A percentile compares a stretch with the other conserved stretches of the same genome.
These are phyloP conservation scores for Dyspetes luteomarginatus DNA, from an alignment of 2,888 invertebrate species.

Conservation along the genomic window DNA sequence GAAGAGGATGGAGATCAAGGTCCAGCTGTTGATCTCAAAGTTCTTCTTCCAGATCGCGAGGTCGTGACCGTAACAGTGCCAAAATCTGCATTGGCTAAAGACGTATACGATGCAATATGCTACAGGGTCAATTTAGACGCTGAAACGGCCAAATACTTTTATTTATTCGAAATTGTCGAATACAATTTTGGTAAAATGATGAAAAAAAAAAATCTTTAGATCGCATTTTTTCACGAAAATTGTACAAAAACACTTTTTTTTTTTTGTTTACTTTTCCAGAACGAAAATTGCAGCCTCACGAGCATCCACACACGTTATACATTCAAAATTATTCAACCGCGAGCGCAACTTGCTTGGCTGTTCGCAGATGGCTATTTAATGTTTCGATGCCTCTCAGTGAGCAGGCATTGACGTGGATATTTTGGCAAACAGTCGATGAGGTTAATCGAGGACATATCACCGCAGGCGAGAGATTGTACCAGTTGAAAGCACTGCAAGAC, in stretches of 20 bases:
- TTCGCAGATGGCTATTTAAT: slow-evolving; percentile 95
- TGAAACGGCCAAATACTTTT: slow-evolving; percentile 94
- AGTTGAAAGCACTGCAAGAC: slow-evolving; percentile 97
- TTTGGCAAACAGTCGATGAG: slow-evolving; percentile 98
- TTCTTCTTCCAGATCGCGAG: slow-evolving; percentile 95
- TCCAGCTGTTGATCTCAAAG: slow-evolving; percentile 90
- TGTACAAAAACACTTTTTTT: too few species aligned
- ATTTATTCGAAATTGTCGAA: slow-evolving; percentile 98
- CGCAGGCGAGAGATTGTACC: slow-evolving; percentile 96
- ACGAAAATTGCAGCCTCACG: slow-evolving; percentile 95
- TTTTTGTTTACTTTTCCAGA: slow-evolving; percentile 87
- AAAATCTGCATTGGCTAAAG: slow-evolving; percentile 94
- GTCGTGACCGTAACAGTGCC: slow-evolving; percentile 94
- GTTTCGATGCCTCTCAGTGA: slow-evolving; percentile 88
- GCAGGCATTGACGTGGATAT: slow-evolving; percentile 92
- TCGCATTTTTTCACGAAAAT: too few species aligned
- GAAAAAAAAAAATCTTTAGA: not conserved
- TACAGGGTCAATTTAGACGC: slow-evolving; percentile 93
- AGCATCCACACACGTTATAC: slow-evolving; percentile 98
- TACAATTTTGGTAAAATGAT: slow-evolving; percentile 95
- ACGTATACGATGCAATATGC: slow-evolving; percentile 94
- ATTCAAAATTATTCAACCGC: slow-evolving; percentile 99
- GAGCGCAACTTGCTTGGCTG: slow-evolving; percentile 95
- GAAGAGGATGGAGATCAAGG: slow-evolving; percentile 92
- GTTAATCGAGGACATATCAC: slow-evolving; percentile 96